phyloP scores from a whole-genome alignment of 1,140 invertebrate species.

The Listronotus oregonensis region DNA sequence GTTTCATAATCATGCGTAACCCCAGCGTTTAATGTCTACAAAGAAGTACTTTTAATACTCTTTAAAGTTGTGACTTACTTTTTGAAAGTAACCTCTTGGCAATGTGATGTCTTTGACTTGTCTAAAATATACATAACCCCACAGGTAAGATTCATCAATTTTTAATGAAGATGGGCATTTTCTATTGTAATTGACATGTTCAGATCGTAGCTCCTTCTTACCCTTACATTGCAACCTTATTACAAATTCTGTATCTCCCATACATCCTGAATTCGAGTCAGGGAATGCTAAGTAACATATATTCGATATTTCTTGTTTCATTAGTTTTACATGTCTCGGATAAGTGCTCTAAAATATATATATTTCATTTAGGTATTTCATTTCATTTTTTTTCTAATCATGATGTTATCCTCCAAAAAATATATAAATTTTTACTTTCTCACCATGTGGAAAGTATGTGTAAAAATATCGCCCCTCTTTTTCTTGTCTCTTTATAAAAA shows the following conservation, averaged over 20 bases:
- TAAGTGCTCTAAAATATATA: conserved; percentile 72
- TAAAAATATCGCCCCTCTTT: too few species aligned
- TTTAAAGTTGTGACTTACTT: conserved; percentile 74
- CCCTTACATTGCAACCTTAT: conserved; percentile 72
- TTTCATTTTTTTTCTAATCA: too few species aligned
- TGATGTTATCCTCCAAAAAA: too few species aligned
- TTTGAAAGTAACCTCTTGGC: conserved; percentile 97
- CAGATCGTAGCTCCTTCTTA: conserved; percentile 54
- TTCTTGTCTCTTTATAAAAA: too few species aligned
- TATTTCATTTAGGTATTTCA: too few species aligned
- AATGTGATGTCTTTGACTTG: conserved; percentile 94
- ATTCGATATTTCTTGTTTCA: conserved; percentile 94
- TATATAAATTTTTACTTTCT: too few species aligned
- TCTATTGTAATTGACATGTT: conserved; percentile 70
- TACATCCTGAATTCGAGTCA: conserved; percentile 97
- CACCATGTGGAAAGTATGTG: too few species aligned
- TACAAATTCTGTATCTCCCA: conserved; percentile 97
- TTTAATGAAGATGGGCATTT: conserved; percentile 75
- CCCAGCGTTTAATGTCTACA: too few species aligned
- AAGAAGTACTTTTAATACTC: too few species aligned
- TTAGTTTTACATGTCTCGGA: conserved; percentile 79
- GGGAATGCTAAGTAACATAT: conserved; percentile 98
- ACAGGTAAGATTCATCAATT: conserved; percentile 81
- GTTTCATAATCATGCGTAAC: too few species aligned
- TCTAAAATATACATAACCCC: conserved; percentile 98